These are phyloP conservation scores for Rhabdomys pumilio DNA, from an alignment of 2,797 vertebrate genomes.

Conservation along the genomic window DNA sequence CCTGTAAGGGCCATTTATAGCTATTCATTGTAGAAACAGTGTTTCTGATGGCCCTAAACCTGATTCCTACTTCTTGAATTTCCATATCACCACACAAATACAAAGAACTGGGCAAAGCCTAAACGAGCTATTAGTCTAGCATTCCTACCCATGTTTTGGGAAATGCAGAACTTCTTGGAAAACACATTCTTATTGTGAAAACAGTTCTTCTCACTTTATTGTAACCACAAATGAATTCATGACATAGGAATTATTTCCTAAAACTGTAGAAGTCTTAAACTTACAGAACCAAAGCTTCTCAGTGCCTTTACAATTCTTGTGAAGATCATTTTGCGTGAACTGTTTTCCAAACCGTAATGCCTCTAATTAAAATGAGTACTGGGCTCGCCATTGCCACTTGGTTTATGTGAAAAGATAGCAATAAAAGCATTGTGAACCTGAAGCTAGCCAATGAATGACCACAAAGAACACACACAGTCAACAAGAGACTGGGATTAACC, in stretches of 20 bases:
- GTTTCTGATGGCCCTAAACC: not conserved
- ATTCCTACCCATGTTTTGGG: not conserved
- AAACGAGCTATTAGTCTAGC: not conserved
- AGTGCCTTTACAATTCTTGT: slow-evolving; percentile 48
- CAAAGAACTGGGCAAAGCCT: not conserved
- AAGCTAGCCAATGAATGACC: not conserved
- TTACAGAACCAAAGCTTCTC: slow-evolving; percentile 26
- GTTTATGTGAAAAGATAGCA: slow-evolving; percentile 46
- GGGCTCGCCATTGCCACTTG: slow-evolving; percentile 23
- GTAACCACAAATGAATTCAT: slow-evolving; percentile 42
- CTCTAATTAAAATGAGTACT: slow-evolving; percentile 69
- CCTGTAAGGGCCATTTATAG: not conserved
- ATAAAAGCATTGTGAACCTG: slow-evolving; percentile 44
- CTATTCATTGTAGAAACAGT: not conserved
- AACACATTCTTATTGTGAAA: slow-evolving; percentile 10
- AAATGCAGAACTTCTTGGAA: slow-evolving; percentile 44
- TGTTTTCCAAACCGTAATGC: slow-evolving; percentile 27
- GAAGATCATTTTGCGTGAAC: slow-evolving; percentile 67
- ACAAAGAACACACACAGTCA: slow-evolving; percentile 1
- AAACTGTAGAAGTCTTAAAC: slow-evolving; percentile 42
- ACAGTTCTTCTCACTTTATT: slow-evolving; percentile 33
- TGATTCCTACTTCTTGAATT: slow-evolving; percentile 32
- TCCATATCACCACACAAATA: not conserved
- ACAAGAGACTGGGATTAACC: slow-evolving; percentile 37
- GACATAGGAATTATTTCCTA: slow-evolving; percentile 54